These are phyloP conservation scores for Pseudomyrmex concolor DNA, from an alignment of 1,140 invertebrate genomes.

Conservation along the genomic window DNA sequence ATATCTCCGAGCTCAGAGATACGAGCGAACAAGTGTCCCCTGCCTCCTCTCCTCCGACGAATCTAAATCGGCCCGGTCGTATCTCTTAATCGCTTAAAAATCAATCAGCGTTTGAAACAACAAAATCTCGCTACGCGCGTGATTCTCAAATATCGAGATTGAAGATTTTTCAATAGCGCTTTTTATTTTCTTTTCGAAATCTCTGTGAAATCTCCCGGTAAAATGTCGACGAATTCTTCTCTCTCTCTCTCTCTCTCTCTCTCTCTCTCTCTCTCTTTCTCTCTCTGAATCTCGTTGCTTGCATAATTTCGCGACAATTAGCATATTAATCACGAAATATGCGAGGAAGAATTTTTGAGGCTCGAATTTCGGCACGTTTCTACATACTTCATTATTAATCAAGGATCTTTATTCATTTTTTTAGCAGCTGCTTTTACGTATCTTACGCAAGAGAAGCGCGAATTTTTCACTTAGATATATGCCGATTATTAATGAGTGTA, in stretches of 20 bases:
- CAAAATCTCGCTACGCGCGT: neutral
- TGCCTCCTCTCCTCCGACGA: neutral
- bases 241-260: neutral
- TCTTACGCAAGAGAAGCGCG: neutral
- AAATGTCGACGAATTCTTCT: constrained; percentile 7
- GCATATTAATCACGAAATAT: constrained; percentile 30
- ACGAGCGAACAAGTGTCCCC: constrained; percentile 70
- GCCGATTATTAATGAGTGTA: constrained; percentile 3
- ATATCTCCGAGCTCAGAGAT: constrained; percentile 69
- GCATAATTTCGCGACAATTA: constrained; percentile 45
- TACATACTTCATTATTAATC: constrained; percentile 29
- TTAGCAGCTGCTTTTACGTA: neutral
- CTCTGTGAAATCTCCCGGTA: neutral
- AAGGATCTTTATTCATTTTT: neutral
- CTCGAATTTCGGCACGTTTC: constrained; percentile 10
- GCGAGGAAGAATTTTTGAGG: constrained; percentile 15
- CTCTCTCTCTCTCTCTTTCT: neutral
- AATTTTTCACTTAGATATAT: neutral
- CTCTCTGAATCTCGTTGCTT: neutral
- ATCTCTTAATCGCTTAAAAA: constrained; percentile 64
- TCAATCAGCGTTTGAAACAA: constrained; percentile 49
- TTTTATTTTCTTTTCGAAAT: constrained; percentile 9
- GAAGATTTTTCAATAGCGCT: neutral
- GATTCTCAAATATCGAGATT: constrained; percentile 1
- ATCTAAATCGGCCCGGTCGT: constrained; percentile 34